Evolutionary conservation across 2,888 invertebrate genomes (phyloP).

Genomic region (Habroteleia sp.): DNA sequence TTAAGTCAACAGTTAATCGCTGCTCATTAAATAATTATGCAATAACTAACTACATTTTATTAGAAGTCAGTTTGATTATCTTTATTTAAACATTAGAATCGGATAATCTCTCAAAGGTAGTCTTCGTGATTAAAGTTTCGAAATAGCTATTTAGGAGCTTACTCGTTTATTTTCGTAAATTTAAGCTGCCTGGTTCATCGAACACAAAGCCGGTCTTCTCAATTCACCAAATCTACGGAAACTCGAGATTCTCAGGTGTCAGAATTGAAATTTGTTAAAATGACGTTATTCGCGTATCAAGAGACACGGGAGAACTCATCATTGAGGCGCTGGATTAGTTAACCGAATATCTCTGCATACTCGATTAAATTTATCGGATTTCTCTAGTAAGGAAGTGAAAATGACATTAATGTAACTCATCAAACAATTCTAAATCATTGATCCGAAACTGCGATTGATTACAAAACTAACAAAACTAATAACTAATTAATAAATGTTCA

Average conservation of each 20-base stretch:
- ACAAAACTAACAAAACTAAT: too few species aligned
- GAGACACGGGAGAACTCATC: conserved; percentile 34
- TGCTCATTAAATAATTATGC: too few species aligned
- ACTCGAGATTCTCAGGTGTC: conserved; percentile 49
- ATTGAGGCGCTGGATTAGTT: conserved; percentile 35
- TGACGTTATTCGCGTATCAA: conserved; percentile 28
- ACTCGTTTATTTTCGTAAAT: conserved; percentile 12
- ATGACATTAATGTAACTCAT: conserved; percentile 24
- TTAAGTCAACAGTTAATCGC: too few species aligned
- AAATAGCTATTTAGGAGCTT: not conserved
- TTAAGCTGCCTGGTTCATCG: conserved; percentile 5
- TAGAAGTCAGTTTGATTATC: too few species aligned
- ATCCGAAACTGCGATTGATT: conserved; percentile 3
- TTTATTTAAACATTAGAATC: too few species aligned
- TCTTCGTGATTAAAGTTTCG: too few species aligned
- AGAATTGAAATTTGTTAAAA: conserved; percentile 48
- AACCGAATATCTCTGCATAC: conserved; percentile 69
- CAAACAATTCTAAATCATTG: conserved; percentile 5
- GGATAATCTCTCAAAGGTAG: too few species aligned
- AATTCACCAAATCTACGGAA: conserved; percentile 31
- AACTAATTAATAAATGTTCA: too few species aligned
- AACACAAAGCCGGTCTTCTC: conserved; percentile 32
- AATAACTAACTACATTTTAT: too few species aligned
- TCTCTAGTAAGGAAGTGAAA: conserved; percentile 16
- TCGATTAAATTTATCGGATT: conserved; percentile 64